Evolutionary conservation across 2,113 vertebrate species (phyloP).

Genomic region (Chlorodrepanis virens): DNA sequence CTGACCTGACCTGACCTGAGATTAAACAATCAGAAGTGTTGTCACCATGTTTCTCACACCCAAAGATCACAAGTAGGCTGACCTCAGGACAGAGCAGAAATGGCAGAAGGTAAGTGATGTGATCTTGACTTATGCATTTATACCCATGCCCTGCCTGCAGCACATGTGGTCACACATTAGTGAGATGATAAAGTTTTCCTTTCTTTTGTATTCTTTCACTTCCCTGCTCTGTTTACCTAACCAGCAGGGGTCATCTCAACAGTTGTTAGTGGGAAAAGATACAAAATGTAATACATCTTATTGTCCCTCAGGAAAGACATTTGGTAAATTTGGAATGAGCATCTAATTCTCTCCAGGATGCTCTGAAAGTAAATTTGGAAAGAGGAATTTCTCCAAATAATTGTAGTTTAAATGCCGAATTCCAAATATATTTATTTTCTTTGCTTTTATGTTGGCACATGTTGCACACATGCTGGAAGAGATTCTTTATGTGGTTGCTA

Average conservation of each 20-base stretch:
- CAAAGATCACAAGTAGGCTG: neutral
- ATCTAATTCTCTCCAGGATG: neutral
- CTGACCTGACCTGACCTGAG: neutral
- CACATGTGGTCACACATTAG: neutral
- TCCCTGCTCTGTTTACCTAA: neutral
- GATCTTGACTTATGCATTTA: neutral
- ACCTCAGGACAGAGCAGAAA: neutral
- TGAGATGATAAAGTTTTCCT: neutral
- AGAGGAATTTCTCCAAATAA: conserved; percentile 17
- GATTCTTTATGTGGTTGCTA: conserved; percentile 59
- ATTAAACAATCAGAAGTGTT: neutral
- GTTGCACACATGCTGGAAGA: conserved; percentile 10
- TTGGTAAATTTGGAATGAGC: neutral
- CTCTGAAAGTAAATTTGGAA: conserved; percentile 18
- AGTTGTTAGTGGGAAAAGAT: neutral
- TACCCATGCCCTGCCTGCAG: neutral
- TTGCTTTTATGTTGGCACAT: neutral
- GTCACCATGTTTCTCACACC: neutral
- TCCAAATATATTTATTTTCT: neutral
- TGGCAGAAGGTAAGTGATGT: neutral
- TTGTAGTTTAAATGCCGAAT: neutral
- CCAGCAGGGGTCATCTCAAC: neutral
- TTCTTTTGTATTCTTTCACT: neutral
- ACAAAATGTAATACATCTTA: neutral
- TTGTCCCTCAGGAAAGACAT: neutral